Conservation (phyloP, 2,888 invertebrate species). For the Diarsia mendica region DNA sequence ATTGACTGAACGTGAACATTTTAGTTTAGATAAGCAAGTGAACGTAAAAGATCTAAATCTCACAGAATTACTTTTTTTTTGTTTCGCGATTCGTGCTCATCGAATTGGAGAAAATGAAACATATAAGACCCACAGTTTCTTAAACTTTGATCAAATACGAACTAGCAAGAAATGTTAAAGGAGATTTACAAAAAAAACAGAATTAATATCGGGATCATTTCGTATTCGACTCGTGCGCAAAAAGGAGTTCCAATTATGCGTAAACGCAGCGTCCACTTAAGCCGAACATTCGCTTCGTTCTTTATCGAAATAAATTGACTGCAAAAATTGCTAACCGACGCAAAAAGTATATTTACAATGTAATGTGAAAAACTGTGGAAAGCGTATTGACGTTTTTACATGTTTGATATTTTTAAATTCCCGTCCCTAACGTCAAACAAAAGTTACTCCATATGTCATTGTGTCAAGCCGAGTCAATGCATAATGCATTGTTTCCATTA, state of each 20-base stretch:
- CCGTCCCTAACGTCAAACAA: slow-evolving; percentile 84
- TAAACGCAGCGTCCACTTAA: slow-evolving; percentile 85
- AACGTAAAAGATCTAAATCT: slow-evolving; percentile 39
- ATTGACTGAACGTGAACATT: slow-evolving; percentile 48
- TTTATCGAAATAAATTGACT: slow-evolving; percentile 79
- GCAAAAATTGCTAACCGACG: slow-evolving; percentile 77
- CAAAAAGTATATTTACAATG: slow-evolving; percentile 76
- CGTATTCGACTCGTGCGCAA: slow-evolving; percentile 85
- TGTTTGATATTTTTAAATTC: slow-evolving; percentile 83
- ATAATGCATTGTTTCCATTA: slow-evolving; percentile 90
- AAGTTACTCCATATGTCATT: slow-evolving; percentile 88
- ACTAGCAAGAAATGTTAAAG: slow-evolving; percentile 73
- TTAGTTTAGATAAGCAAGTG: slow-evolving; percentile 37
- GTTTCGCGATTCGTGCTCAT: slow-evolving; percentile 60
- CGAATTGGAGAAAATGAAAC: slow-evolving; percentile 64
- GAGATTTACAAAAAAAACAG: slow-evolving; percentile 81
- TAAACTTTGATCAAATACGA: slow-evolving; percentile 68
- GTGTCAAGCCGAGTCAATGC: slow-evolving; percentile 84
- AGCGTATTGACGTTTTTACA: slow-evolving; percentile 76
- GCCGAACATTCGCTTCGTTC: slow-evolving; percentile 79
- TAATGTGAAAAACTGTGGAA: slow-evolving; percentile 81
- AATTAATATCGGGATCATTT: slow-evolving; percentile 83
- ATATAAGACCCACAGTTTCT: slow-evolving; percentile 55
- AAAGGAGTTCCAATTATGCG: slow-evolving; percentile 88
- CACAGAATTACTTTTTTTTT: slow-evolving; percentile 25